phyloP scores from a whole-genome alignment of 2,888 invertebrate genomes.

The Zaprionus bogoriensis region DNA sequence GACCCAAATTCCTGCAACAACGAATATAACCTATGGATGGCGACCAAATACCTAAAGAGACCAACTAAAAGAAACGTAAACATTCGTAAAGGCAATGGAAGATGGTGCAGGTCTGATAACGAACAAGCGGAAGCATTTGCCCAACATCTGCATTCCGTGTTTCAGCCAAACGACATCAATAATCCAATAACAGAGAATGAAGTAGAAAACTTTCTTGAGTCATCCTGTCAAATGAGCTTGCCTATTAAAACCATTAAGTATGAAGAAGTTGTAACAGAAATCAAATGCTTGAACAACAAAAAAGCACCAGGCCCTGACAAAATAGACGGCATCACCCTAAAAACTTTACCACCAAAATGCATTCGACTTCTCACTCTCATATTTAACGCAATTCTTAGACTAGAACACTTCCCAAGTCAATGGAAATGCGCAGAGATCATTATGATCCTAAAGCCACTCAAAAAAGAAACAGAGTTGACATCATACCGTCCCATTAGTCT shows the following conservation, averaged over 20 bases:
- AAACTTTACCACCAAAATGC: conserved; percentile 3
- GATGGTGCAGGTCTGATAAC: not conserved
- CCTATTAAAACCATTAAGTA: not conserved
- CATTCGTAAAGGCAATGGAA: conserved; percentile 3
- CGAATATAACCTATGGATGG: conserved; percentile 1
- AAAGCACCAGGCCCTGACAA: conserved; percentile 2
- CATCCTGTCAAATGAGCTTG: not conserved
- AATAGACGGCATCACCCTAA: conserved; percentile 1
- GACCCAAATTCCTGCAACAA: conserved; percentile 11
- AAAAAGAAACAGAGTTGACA: not conserved
- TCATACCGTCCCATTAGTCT: conserved; percentile 2
- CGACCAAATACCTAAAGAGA: conserved; percentile 5
- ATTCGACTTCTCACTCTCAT: not conserved
- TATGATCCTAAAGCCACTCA: not conserved
- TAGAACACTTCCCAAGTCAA: conserved; percentile 4
- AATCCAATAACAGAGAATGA: not conserved
- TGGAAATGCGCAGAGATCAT: not conserved
- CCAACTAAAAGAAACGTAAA: conserved; percentile 9
- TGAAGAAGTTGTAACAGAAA: not conserved
- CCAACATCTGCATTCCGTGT: not conserved
- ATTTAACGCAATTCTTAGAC: conserved; percentile 2
- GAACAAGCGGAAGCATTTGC: conserved; percentile 4
- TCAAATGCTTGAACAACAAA: conserved; percentile 1
- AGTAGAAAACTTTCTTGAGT: not conserved
- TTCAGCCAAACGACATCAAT: not conserved